Conservation (phyloP, 2,113 vertebrate genomes). For the Xiphophorus maculatus region DNA sequence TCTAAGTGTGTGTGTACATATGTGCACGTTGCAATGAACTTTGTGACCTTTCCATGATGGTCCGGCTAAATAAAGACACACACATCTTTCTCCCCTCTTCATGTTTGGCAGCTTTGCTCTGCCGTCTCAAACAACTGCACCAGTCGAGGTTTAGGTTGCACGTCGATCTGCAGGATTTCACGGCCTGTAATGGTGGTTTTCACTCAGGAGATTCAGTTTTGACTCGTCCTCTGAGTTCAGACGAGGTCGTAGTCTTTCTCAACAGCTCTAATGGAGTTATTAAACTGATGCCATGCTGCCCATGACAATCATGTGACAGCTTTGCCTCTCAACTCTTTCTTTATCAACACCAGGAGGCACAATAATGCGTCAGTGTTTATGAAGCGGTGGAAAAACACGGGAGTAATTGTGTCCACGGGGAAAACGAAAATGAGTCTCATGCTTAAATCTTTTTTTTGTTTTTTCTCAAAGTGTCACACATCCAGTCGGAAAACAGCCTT, state of each 20-base stretch:
- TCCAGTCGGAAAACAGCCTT: constrained; percentile 8
- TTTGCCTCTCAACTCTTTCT: constrained; percentile 37
- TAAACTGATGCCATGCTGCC: constrained; percentile 32
- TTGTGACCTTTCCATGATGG: constrained; percentile 50
- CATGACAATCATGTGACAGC: constrained; percentile 54
- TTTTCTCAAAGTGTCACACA: constrained; percentile 23
- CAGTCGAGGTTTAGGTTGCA: constrained; percentile 7
- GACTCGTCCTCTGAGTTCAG: constrained; percentile 22
- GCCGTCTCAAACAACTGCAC: constrained; percentile 26
- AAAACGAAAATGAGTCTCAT: constrained; percentile 49
- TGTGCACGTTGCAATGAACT: constrained; percentile 39
- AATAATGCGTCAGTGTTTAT: constrained; percentile 48
- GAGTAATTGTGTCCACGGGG: constrained; percentile 59
- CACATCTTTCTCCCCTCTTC: constrained; percentile 32
- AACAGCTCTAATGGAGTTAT: constrained; percentile 38
- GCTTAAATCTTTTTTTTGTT: constrained; percentile 36
- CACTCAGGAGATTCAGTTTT: constrained; percentile 29
- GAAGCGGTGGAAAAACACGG: constrained; percentile 46
- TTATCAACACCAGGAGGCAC: constrained; percentile 61
- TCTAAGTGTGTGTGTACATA: constrained; percentile 8
- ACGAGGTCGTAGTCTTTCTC: neutral
- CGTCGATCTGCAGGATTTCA: constrained; percentile 4
- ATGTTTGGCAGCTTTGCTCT: constrained; percentile 36
- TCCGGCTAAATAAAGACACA: constrained; percentile 58
- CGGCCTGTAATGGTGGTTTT: neutral